Evolutionary conservation across 2,797 vertebrate genomes (phyloP), one percentile per base, ranked within the genome.

Genomic region (Parambassis ranga): DNA sequence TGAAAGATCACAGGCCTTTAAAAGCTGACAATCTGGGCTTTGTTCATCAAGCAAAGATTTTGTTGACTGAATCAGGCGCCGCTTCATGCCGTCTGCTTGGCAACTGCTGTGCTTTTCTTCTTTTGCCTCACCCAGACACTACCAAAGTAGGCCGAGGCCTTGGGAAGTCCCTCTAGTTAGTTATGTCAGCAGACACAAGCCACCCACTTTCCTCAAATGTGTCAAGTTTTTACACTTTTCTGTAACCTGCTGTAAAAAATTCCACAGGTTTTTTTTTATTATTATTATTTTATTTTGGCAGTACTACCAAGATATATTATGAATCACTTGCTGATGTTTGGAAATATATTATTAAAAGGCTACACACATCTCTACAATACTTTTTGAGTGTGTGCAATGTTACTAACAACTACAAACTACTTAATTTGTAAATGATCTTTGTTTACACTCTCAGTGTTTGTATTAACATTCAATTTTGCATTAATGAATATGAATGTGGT

Each of bases 111-210:
- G 55, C 58, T 69, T 82, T 81, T 62, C 70, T 61, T 47, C 64
- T 61, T 10, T 50, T 30, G 4, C 48, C 53, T 63, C 51, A 64
- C 53, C 59, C 62, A 74, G 52, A 83, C n/a, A n/a, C 80, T 76
- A 87, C 78, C 50, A 67, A 87, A 89, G 83, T 84, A 87, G 87
- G 82, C 70, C 62, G 71, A 87, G 78, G 84, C 83, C 82, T 80
- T 82, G 66, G 82, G 76, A 89, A 86, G 75, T 87, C 85, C 83
- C 88, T 62, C 47, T 75, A 83, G 85, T 87, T 76, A 77, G 79
- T 82, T 81, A 82, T 83, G 71, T 86, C 74, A 80, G 82, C 75
- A 82, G 66, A 75, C 66, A 81, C 62, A 26, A 75, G 62, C 52
- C 70, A 74, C 77, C 51, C 50, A 59, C 64, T 59, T 46, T 24